These are phyloP conservation scores for Odocoileus hemionus DNA, from an alignment of 2,113 vertebrate species.

Conservation along the genomic window DNA sequence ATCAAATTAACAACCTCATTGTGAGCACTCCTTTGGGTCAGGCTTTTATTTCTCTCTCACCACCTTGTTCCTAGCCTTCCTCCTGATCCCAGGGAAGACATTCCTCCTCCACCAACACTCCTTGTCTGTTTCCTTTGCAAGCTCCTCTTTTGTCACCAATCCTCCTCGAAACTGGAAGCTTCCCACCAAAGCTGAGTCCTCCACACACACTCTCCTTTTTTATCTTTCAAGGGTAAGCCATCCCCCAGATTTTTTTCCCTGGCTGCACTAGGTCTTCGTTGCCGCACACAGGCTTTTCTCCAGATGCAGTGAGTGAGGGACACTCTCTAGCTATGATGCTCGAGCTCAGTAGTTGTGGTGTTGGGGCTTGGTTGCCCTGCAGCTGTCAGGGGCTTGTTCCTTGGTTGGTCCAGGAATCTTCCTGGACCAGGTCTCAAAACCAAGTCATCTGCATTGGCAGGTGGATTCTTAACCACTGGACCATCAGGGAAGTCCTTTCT, in stretches of 20 bases:
- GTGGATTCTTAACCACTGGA: background rate
- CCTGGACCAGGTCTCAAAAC: background rate
- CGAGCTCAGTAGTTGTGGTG: background rate
- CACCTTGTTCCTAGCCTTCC: background rate
- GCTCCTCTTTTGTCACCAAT: background rate
- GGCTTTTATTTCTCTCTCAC: background rate
- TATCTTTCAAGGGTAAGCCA: background rate
- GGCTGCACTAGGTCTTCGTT: background rate
- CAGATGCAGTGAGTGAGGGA: background rate
- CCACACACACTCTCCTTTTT: no score
- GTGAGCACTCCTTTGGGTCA: background rate
- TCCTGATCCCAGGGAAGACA: background rate
- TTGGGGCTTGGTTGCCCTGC: background rate
- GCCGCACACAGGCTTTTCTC: background rate
- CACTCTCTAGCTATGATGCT: background rate
- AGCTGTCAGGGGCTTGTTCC: background rate
- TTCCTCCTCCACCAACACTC: background rate
- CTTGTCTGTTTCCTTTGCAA: fast-evolving
- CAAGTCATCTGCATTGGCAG: background rate
- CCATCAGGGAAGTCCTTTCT: background rate
- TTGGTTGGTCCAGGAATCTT: background rate
- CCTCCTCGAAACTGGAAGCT: background rate
- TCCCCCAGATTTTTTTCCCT: background rate
- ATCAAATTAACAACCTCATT: background rate
- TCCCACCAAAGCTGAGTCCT: background rate